Conservation (phyloP, 2,888 invertebrate genomes). For the Graphium colonna region DNA sequence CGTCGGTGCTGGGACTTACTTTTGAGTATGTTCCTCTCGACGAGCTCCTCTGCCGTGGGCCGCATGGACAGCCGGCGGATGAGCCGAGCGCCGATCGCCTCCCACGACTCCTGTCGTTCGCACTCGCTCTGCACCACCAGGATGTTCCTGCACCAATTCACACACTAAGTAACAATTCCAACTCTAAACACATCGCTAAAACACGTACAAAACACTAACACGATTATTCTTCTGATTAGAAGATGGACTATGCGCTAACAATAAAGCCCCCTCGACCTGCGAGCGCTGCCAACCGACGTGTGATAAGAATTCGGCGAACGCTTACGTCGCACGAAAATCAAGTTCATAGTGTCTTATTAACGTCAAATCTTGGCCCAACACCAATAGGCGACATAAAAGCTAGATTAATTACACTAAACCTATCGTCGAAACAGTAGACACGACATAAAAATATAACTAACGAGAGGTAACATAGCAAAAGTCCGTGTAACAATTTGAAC, state of each 20-base stretch:
- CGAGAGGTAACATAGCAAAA: slow-evolving; percentile 17
- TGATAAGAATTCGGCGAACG: slow-evolving; percentile 60
- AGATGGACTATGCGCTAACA: slow-evolving; percentile 37
- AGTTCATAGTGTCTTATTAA: slow-evolving; percentile 63
- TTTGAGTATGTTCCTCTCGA: slow-evolving; percentile 98
- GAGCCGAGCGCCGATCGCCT: slow-evolving; percentile 95
- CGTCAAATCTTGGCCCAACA: slow-evolving; percentile 57
- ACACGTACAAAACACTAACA: slow-evolving; percentile 34
- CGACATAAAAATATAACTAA: background rate
- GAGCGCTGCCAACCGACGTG: slow-evolving; percentile 45
- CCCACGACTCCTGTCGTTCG: slow-evolving; percentile 94
- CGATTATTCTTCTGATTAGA: slow-evolving; percentile 37
- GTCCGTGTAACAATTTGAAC: slow-evolving; percentile 9
- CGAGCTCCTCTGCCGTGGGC: slow-evolving; percentile 97
- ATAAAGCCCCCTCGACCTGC: slow-evolving; percentile 43
- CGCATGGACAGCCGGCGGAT: slow-evolving; percentile 98
- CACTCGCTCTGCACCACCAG: slow-evolving; percentile 94
- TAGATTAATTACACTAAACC: slow-evolving; percentile 43
- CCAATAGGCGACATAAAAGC: slow-evolving; percentile 53
- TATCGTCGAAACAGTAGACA: background rate
- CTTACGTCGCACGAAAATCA: slow-evolving; percentile 51
- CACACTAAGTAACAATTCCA: slow-evolving; percentile 50
- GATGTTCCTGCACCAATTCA: slow-evolving; percentile 85
- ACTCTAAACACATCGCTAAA: background rate
- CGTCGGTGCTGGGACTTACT: slow-evolving; percentile 81